These are phyloP conservation scores for Redunca redunca DNA, from an alignment of 2,113 vertebrate species.

Conservation along the genomic window DNA sequence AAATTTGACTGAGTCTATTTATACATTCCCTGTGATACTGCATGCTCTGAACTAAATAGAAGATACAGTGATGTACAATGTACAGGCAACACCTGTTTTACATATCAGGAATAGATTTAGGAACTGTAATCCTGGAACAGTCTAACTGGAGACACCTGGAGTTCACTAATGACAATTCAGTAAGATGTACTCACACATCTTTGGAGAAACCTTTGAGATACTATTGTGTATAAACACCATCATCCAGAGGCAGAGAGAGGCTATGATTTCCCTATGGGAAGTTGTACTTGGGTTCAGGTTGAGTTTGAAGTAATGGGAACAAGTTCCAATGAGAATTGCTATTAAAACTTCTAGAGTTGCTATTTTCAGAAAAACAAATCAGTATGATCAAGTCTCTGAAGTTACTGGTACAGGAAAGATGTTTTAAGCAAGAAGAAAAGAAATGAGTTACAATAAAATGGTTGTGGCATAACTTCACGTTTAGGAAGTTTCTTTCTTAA, in stretches of 20 bases:
- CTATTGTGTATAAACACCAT: background rate
- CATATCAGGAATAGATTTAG: constrained; percentile 22
- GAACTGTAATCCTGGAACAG: background rate
- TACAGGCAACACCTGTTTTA: constrained; percentile 39
- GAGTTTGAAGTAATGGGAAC: background rate
- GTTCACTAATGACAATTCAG: background rate
- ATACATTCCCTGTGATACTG: background rate
- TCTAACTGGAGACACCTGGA: constrained; percentile 28
- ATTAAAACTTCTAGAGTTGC: background rate
- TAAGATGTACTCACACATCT: background rate
- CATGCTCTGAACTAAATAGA: constrained; percentile 8
- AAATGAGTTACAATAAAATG: background rate
- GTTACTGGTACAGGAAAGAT: background rate
- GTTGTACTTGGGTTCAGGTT: background rate
- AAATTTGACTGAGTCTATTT: constrained; percentile 16
- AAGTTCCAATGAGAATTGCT: background rate
- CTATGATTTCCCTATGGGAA: background rate
- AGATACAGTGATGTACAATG: background rate
- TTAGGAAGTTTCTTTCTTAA: background rate
- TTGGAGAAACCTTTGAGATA: background rate
- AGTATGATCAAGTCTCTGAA: background rate
- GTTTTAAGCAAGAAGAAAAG: background rate
- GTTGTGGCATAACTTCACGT: background rate
- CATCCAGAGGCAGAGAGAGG: background rate
- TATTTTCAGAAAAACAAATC: background rate